Evolutionary conservation across 92 coral and sea anemone species (phyloP), one percentile per base, ranked within the genome.

Genomic region (Pocillopora grandis): DNA sequence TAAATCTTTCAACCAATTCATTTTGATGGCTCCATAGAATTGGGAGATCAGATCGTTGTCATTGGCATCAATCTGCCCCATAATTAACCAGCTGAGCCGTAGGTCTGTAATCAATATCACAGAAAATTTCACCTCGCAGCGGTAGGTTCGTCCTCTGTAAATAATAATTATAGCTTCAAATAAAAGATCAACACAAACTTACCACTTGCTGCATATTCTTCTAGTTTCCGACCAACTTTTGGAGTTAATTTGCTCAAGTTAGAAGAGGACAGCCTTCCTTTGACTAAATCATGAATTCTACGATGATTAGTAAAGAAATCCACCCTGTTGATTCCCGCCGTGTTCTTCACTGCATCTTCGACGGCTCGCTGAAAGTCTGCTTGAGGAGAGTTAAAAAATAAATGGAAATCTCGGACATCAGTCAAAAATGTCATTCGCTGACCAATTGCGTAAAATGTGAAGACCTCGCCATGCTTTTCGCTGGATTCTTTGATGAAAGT

Each of bases 371-470:
- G 91, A 73, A 85, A 89, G 58, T 77, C 83, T 20, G 82, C 91
- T 73, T 84, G 81, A 12, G 86, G 80, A 33, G 89, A 85, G 80
- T 89, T 84, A 58, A 89, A 89, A 61, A 85, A 84, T 58, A 85
- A 42, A 10, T 85, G 77, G 55, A 84, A 67, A 52, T 84, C 88
- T 13, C 74, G 67, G 19, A 72, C 85, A 57, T 89, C 89, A 15
- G 86, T 66, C 12, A 89, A 80, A 66, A 84, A 89, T 12, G 91
- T 89, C 86, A 89, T 89, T 48, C 86, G 81, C 48, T 89, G 88
- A 2, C 89, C 91, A 10, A 78, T 89, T 0, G 86, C 89, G 15
- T 79, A 82, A 20, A 84, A 33, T 14, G 86, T 89, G 61, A 89
- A 89, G 42, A 84, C 80, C 1, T 61, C 71, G 48, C 86, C 81